Evolutionary conservation across 2,797 vertebrate genomes (phyloP), one percentile per base, ranked within the genome.

Genomic region (Anguilla obscura): DNA sequence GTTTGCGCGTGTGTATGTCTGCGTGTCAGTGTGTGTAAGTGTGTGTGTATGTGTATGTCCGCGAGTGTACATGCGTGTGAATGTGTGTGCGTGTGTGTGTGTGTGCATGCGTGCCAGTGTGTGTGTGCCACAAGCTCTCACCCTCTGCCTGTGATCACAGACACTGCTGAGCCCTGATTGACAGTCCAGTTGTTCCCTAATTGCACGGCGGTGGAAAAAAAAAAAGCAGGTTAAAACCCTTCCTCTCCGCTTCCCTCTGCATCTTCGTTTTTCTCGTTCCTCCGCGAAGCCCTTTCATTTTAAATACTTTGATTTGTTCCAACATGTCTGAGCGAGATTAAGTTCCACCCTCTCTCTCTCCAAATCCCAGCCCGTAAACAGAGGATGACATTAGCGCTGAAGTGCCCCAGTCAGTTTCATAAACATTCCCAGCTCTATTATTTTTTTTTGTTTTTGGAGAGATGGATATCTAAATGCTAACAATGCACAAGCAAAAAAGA

Each of bases 391-490:
- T 94, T 93, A 92, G 91, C 89, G 87, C 92, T 91, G 56, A 91
- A 93, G 92, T 90, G 92, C 86, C 90, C 80, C 36, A 14, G 87
- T 74, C 60, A 12, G 33, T 91, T 89, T 91, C 90, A 87, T 94
- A 95, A 95, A 96, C 94, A 95, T 94, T 94, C 91, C 94, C 90
- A 93, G 93, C 91, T 89, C 92, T 90, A 94, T 93, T 92, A 94
- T 94, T 94, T 92, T 94, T 92, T 94, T 93, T 92, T 45, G 40
- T 5, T 91, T 90, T 90, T 90, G 87, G 90, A 88, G 88, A 93
- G 92, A 95, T 95, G 94, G 92, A 88, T 92, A 94, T 95, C 93
- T 94, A 93, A 95, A 94, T 91, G 92, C 94, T 94, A 94, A 94
- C 92, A 92, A 93, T 87, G 91, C 88, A 86, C 91, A 90, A 88